These are phyloP conservation scores for Hermaeophaga mercurialis DNA, from an alignment of 2,888 invertebrate species.

Conservation along the genomic window DNA sequence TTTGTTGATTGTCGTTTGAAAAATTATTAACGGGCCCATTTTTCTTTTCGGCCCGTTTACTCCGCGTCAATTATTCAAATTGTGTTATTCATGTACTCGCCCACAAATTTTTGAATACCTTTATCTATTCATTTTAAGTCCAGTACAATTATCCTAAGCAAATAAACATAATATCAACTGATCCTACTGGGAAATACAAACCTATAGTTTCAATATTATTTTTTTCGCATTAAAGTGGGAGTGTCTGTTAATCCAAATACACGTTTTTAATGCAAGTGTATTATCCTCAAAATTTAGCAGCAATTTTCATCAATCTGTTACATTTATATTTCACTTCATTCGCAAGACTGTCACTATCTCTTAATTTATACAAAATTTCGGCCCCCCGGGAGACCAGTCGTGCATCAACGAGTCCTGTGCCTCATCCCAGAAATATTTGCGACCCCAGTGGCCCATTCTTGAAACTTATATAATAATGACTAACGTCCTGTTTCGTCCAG, in stretches of 20 bases:
- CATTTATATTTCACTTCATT: no score
- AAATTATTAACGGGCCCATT: constrained; percentile 31
- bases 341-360: constrained; percentile 49
- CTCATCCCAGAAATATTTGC: constrained; percentile 2
- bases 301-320: no score
- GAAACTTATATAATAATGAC: constrained; percentile 36
- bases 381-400: constrained; percentile 49
- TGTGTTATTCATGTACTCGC: not conserved
- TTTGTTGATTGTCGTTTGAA: constrained; percentile 34
- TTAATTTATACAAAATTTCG: constrained; percentile 51
- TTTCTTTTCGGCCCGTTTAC: constrained; percentile 23
- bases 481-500: constrained; percentile 28
- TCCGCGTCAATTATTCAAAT: constrained; percentile 36
- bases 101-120: not conserved
- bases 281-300: no score
- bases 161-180: no score
- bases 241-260: no score
- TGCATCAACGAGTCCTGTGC: constrained; percentile 52
- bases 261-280: no score
- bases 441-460: constrained; percentile 33
- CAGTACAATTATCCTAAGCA: no score
- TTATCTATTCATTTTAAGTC: no score
- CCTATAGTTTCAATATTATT: no score
- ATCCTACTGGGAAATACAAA: no score
- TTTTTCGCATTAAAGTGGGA: no score